These are phyloP conservation scores for Diploscapter pachys DNA, from an alignment of 1,140 invertebrate species.

Conservation along the genomic window DNA sequence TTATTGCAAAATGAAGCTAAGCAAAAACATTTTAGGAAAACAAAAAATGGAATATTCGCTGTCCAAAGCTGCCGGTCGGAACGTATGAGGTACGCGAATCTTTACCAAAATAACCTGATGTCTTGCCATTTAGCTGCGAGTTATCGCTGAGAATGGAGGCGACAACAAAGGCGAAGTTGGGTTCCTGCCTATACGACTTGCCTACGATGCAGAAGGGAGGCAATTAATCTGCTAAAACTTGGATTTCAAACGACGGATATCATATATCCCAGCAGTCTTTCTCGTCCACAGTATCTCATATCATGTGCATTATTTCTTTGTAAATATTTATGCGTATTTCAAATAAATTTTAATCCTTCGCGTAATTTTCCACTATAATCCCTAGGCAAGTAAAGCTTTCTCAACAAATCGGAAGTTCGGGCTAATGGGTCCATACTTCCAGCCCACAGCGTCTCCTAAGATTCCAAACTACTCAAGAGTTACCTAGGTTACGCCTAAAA, in stretches of 20 bases:
- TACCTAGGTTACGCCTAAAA: no score
- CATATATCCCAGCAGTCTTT: neutral
- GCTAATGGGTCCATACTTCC: no score
- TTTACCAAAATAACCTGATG: neutral
- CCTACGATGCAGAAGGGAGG: conserved; percentile 32
- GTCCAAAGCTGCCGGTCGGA: conserved; percentile 33
- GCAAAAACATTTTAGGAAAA: conserved; percentile 22
- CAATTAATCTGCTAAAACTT: conserved; percentile 28
- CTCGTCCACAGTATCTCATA: no score
- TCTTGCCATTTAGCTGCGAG: conserved; percentile 20
- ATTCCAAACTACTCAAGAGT: no score
- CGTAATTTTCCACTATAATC: no score
- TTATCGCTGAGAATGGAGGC: conserved; percentile 37
- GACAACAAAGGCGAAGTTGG: conserved; percentile 39
- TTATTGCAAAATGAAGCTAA: neutral
- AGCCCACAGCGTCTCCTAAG: no score
- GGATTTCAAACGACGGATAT: neutral
- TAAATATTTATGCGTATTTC: no score
- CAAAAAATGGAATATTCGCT: conserved; percentile 33
- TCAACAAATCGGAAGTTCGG: no score
- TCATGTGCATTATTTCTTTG: no score
- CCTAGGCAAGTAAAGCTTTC: no score
- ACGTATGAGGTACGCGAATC: conserved; percentile 27
- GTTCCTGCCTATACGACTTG: conserved; percentile 34
- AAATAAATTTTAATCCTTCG: no score